Conservation (phyloP, 2,797 vertebrate species). For the Catostomus latipinnis region DNA sequence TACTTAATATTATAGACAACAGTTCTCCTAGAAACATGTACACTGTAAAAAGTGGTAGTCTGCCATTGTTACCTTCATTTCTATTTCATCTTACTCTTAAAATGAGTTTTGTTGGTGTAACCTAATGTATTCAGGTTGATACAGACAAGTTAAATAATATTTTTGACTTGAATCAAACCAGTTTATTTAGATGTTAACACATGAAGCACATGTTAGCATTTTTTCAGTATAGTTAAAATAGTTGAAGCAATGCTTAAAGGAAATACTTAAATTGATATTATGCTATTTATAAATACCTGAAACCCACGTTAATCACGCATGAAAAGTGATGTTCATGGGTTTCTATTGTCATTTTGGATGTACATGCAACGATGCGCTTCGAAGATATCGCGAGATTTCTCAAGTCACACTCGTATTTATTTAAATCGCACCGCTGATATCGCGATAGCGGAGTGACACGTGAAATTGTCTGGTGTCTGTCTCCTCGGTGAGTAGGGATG, state of each 20-base stretch:
- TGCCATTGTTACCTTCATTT: background rate
- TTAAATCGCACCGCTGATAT: slow-evolving; percentile 40
- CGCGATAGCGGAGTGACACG: slow-evolving; percentile 77
- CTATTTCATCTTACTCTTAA: too few relatives aligned
- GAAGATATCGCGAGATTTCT: slow-evolving; percentile 69
- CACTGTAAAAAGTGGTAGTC: too few relatives aligned
- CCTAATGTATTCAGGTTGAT: too few relatives aligned
- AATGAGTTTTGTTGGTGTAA: too few relatives aligned
- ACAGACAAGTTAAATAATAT: too few relatives aligned
- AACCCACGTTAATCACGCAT: background rate
- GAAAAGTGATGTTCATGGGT: background rate
- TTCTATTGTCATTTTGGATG: slow-evolving; percentile 12
- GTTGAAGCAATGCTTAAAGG: background rate
- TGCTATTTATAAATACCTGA: background rate
- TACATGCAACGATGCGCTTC: background rate
- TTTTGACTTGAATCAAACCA: too few relatives aligned
- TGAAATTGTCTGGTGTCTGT: slow-evolving; percentile 74
- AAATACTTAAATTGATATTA: background rate
- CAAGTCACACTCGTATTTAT: fast-evolving
- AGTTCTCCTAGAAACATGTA: background rate
- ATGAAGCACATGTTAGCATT: too few relatives aligned
- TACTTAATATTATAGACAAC: background rate
- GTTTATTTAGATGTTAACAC: too few relatives aligned
- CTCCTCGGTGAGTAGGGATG: slow-evolving; percentile 77
- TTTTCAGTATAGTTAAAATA: background rate